These are phyloP conservation scores for Recurvirostra avosetta DNA, from an alignment of 2,113 vertebrate species.

Conservation along the genomic window DNA sequence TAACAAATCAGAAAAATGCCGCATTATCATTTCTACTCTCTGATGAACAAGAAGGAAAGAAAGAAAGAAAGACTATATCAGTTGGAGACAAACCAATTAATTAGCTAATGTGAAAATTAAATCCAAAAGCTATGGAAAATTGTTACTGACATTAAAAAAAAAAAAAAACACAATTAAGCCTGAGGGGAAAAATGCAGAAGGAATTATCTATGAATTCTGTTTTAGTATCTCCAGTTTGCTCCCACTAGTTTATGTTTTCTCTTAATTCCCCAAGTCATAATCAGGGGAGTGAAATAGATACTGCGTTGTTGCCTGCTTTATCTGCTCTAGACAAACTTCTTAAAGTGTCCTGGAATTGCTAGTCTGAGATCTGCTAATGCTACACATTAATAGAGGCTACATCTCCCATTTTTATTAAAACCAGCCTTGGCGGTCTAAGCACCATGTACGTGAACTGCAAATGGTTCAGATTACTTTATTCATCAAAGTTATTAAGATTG, in stretches of 20 bases:
- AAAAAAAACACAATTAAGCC: slow-evolving; percentile 9
- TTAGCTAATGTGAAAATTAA: neutral
- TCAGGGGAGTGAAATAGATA: neutral
- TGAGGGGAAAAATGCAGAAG: neutral
- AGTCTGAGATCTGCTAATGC: neutral
- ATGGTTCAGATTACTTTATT: neutral
- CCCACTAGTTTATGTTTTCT: neutral
- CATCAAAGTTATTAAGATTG: neutral
- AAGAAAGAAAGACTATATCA: neutral
- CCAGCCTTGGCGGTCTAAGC: neutral
- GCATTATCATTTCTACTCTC: neutral
- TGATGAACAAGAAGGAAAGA: neutral
- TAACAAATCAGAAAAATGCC: neutral
- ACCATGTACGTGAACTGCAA: neutral
- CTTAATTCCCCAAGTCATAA: neutral
- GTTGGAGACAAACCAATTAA: neutral
- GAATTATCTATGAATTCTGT: neutral
- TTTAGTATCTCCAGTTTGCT: neutral
- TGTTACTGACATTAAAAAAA: slow-evolving; percentile 8
- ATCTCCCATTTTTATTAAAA: neutral
- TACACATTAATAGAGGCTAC: neutral
- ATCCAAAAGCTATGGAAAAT: neutral
- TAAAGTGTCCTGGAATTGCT: neutral
- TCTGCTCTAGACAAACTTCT: neutral
- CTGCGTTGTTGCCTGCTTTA: neutral